Conservation (phyloP, 2,888 invertebrate species). For the Drosophila kambysellisi region DNA sequence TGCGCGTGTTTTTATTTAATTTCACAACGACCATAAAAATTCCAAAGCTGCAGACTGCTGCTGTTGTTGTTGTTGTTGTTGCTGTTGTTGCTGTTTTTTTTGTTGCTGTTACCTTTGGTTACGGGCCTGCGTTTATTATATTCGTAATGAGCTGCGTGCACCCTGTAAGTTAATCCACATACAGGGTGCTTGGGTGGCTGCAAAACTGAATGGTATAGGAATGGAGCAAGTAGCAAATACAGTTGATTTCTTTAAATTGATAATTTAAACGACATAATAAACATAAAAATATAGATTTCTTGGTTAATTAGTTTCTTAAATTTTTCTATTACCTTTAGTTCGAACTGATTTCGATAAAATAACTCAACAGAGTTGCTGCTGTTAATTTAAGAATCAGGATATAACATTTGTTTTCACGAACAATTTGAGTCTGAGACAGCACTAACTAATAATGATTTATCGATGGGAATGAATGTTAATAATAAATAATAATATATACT, state of each 20-base stretch:
- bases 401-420: too few relatives aligned
- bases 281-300: background rate
- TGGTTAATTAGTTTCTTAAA: background rate
- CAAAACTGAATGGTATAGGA: background rate
- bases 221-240: background rate
- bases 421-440: background rate
- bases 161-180: slow-evolving; percentile 1
- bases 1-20: slow-evolving; percentile 78
- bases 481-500: background rate
- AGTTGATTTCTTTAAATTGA: background rate
- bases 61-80: slow-evolving; percentile 1
- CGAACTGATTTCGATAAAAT: background rate
- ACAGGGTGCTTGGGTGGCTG: background rate
- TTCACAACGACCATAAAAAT: slow-evolving; percentile 64
- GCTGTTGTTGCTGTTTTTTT: slow-evolving; percentile 5
- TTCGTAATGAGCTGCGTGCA: slow-evolving; percentile 54
- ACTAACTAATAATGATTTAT: background rate
- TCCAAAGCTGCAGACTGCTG: slow-evolving; percentile 41
- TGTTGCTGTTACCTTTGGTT: slow-evolving; percentile 39
- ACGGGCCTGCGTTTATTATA: slow-evolving; percentile 56
- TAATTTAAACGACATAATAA: background rate
- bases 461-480: background rate
- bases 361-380: too few relatives aligned
- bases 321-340: background rate
- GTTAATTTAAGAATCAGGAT: too few relatives aligned